A percentile compares a stretch with the other conserved stretches of the same genome.
These are phyloP conservation scores for Phalacrocorax brasilianus DNA, from an alignment of 2,113 vertebrate genomes.

Conservation along the genomic window DNA sequence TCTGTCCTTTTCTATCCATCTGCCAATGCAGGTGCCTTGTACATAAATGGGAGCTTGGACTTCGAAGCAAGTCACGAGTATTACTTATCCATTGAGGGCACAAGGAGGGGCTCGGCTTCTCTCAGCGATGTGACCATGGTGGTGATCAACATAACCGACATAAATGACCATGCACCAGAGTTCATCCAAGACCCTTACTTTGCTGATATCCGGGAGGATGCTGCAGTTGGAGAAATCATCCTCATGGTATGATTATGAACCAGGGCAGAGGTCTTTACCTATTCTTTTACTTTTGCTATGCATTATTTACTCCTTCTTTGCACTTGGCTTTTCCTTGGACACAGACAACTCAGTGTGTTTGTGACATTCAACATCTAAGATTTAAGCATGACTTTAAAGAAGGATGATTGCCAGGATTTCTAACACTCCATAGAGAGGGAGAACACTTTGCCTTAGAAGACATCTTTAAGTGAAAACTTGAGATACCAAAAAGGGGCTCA, in stretches of 20 bases:
- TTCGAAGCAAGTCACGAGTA: slow-evolving; percentile 85
- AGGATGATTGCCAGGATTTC: not conserved
- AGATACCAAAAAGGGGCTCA: not conserved
- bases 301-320: not conserved
- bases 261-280: not conserved
- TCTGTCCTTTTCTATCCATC: not conserved
- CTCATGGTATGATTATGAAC: slow-evolving; percentile 77
- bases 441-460: not conserved
- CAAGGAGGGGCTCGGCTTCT: slow-evolving; percentile 78
- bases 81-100: slow-evolving; percentile 90
- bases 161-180: slow-evolving; percentile 88
- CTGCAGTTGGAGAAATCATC: slow-evolving; percentile 79
- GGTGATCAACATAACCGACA: slow-evolving; percentile 88
- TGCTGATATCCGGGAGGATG: slow-evolving; percentile 80
- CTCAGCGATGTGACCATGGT: slow-evolving; percentile 86
- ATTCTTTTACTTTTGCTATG: not conserved
- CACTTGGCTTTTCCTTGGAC: not conserved
- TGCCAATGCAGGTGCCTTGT: slow-evolving; percentile 72
- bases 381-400: not conserved
- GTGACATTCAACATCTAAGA: not conserved
- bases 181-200: slow-evolving; percentile 82
- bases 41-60: slow-evolving; percentile 83
- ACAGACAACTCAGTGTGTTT: not conserved
- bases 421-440: not conserved
- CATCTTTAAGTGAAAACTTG: not conserved